Evolutionary conservation across 2,797 vertebrate genomes (phyloP).

Genomic region (Phalloptychus januarius): DNA sequence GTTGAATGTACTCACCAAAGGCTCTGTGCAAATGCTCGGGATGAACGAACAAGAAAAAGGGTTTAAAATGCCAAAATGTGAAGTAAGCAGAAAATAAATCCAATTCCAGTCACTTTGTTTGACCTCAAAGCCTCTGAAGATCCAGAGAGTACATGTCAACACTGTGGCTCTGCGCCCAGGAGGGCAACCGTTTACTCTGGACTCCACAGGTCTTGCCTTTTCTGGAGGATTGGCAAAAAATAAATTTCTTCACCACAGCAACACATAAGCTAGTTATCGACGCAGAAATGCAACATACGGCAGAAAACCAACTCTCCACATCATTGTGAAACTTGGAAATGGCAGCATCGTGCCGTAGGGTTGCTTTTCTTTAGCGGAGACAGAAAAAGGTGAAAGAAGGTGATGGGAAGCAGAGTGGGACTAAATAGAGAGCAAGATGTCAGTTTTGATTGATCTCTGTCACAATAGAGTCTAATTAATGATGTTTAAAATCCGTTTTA

Average conservation of each 20-base stretch:
- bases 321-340: not conserved
- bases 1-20: not conserved
- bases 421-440: not conserved
- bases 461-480: too few species aligned
- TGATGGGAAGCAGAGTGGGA: not conserved
- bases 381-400: not conserved
- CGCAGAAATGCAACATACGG: not conserved
- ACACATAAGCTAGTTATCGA: not conserved
- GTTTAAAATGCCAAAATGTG: not conserved
- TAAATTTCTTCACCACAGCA: not conserved
- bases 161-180: not conserved
- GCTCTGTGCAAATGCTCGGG: not conserved
- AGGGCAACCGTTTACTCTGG: not conserved
- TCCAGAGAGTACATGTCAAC: not conserved
- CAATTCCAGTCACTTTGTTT: slow-evolving; percentile 1
- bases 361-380: not conserved
- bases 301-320: not conserved
- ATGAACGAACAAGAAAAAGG: not conserved
- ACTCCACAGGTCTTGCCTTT: not conserved
- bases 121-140: not conserved
- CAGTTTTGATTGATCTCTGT: too few species aligned
- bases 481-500: too few species aligned
- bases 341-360: not conserved
- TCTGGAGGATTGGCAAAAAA: not conserved
- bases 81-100: not conserved